A percentile compares a stretch with the other conserved stretches of the same genome.
These are phyloP conservation scores for Neodiprion pinetum DNA, from an alignment of 1,140 invertebrate genomes.

Conservation along the genomic window DNA sequence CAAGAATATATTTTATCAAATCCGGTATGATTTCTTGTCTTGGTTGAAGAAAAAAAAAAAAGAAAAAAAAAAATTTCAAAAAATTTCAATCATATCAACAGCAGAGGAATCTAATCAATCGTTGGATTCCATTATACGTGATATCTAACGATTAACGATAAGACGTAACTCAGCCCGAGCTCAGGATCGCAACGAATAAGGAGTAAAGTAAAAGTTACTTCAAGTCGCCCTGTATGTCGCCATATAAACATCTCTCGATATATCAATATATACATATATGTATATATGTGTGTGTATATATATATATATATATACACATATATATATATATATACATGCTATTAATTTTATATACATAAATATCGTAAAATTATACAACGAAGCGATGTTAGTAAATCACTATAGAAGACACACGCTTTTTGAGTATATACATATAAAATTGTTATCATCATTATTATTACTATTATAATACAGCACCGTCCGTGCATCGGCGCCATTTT, in stretches of 20 bases:
- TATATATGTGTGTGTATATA: background rate
- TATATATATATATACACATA: background rate
- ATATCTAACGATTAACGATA: background rate
- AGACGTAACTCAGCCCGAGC: background rate
- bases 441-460: too few species aligned
- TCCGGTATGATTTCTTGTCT: too few species aligned
- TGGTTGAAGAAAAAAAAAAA: too few species aligned
- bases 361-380: background rate
- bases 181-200: background rate
- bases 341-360: background rate
- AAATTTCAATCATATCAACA: background rate
- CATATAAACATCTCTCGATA: slow-evolving; percentile 1
- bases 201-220: background rate
- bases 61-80: too few species aligned
- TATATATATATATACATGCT: background rate
- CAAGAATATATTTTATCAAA: too few species aligned
- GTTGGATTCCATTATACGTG: background rate
- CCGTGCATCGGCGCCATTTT: background rate
- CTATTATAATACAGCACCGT: background rate
- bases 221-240: slow-evolving; percentile 1
- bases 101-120: background rate
- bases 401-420: slow-evolving; percentile 13
- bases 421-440: background rate
- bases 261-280: background rate
- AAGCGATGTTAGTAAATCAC: slow-evolving; percentile 13